Evolutionary conservation across 2,888 invertebrate genomes (phyloP).

Genomic region (Gortyna flavago): DNA sequence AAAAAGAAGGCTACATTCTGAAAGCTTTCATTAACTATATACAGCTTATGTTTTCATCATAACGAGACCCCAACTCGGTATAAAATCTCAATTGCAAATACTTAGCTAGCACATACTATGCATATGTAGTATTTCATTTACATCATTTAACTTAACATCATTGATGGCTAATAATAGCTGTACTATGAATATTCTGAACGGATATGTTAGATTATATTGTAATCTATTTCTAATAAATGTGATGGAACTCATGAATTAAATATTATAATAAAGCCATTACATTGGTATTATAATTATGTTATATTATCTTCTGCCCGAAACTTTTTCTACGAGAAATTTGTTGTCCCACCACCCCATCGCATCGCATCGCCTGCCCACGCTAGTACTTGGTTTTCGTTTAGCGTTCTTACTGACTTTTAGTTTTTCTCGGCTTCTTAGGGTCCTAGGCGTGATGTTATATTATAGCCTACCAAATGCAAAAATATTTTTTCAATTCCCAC

Average conservation of each 20-base stretch:
- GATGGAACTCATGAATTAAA: constrained; percentile 39
- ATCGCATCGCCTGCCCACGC: too few relatives aligned
- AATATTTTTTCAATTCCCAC: too few relatives aligned
- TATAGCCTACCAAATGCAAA: too few relatives aligned
- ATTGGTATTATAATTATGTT: background rate
- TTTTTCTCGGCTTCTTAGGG: too few relatives aligned
- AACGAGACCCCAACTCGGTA: constrained; percentile 33
- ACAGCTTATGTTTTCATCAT: constrained; percentile 43
- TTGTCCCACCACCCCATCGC: too few relatives aligned
- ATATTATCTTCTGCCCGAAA: too few relatives aligned
- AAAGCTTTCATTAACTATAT: background rate
- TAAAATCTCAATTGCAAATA: constrained; percentile 68
- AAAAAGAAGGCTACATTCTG: background rate
- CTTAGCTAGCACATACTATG: constrained; percentile 41
- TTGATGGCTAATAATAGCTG: constrained; percentile 55
- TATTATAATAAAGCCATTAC: background rate
- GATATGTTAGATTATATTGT: constrained; percentile 29
- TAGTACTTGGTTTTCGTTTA: too few relatives aligned
- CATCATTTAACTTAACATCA: constrained; percentile 54
- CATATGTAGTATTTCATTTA: constrained; percentile 60
- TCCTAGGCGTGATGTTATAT: too few relatives aligned
- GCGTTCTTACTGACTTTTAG: too few relatives aligned
- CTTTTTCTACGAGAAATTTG: too few relatives aligned
- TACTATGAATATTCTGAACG: constrained; percentile 47
- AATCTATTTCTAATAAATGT: constrained; percentile 47